Conservation (phyloP, 2,888 invertebrate genomes). For the Julus scanicus region DNA sequence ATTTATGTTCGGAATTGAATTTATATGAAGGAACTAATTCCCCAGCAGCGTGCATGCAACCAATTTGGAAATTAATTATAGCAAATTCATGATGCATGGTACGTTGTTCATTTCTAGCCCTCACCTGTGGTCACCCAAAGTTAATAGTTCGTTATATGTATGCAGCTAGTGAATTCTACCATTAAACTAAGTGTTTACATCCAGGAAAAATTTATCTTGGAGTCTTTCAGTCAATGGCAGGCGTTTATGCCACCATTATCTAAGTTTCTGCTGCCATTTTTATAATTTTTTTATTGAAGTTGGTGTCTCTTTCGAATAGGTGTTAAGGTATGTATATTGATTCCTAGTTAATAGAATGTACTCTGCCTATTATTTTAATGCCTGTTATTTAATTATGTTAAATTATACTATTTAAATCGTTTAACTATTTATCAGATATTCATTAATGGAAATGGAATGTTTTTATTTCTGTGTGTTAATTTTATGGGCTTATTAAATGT, state of each 20-base stretch:
- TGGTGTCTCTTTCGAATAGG: background rate
- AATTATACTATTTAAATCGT: too few relatives aligned
- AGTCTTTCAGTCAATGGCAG: background rate
- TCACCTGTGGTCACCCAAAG: background rate
- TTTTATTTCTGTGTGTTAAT: too few relatives aligned
- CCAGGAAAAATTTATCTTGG: background rate
- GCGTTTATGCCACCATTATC: background rate
- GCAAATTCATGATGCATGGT: background rate
- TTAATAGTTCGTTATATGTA: too few relatives aligned
- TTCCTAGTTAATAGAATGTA: too few relatives aligned
- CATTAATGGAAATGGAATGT: too few relatives aligned
- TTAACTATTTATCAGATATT: too few relatives aligned
- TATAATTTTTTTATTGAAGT: background rate
- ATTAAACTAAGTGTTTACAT: too few relatives aligned
- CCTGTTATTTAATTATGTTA: too few relatives aligned
- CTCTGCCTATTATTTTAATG: too few relatives aligned
- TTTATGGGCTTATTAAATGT: too few relatives aligned
- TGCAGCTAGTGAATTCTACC: too few relatives aligned
- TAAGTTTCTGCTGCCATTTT: background rate
- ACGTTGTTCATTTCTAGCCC: background rate
- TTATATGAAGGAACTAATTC: background rate
- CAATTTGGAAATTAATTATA: conserved; percentile 6
- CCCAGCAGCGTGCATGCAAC: background rate
- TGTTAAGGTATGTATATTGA: background rate
- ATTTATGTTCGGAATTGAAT: background rate